A percentile compares a stretch with the other conserved stretches of the same genome.
phyloP scores from a whole-genome alignment of 2,113 vertebrate species.

The Alligator mississippiensis region DNA sequence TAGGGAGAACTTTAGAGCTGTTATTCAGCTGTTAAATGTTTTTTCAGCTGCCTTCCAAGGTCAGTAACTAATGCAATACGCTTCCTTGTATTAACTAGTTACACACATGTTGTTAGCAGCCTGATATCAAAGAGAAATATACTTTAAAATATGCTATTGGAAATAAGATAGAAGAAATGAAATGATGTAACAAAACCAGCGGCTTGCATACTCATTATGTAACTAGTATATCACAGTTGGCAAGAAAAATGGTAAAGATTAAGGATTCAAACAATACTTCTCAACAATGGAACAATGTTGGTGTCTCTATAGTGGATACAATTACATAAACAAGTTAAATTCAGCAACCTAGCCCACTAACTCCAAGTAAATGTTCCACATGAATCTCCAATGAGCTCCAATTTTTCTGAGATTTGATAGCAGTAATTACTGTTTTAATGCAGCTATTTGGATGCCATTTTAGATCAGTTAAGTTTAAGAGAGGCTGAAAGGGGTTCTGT shows the following conservation, averaged over 20 bases:
- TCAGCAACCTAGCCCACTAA: neutral
- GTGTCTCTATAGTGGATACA: too few species aligned
- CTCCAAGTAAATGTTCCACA: neutral
- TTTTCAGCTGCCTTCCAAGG: neutral
- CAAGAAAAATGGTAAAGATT: neutral
- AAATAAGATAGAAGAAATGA: neutral
- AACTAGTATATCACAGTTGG: neutral
- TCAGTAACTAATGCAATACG: neutral
- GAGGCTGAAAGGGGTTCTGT: neutral
- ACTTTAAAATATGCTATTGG: neutral
- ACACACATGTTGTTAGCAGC: neutral
- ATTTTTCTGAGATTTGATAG: neutral
- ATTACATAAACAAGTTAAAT: rapidly evolving
- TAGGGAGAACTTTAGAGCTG: rapidly evolving
- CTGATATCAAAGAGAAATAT: neutral
- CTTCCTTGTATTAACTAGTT: neutral
- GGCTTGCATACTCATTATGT: neutral
- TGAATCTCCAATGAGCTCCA: rapidly evolving
- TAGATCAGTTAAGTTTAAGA: neutral
- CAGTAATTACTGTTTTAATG: neutral
- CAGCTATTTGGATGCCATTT: neutral
- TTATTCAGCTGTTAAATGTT: neutral
- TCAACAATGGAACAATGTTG: neutral
- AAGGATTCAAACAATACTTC: neutral
- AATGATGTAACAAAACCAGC: neutral